A percentile compares a stretch with the other conserved stretches of the same genome.
Evolutionary conservation across 2,888 invertebrate genomes (phyloP).

Genomic region (Petrolisthes manimaculis): DNA sequence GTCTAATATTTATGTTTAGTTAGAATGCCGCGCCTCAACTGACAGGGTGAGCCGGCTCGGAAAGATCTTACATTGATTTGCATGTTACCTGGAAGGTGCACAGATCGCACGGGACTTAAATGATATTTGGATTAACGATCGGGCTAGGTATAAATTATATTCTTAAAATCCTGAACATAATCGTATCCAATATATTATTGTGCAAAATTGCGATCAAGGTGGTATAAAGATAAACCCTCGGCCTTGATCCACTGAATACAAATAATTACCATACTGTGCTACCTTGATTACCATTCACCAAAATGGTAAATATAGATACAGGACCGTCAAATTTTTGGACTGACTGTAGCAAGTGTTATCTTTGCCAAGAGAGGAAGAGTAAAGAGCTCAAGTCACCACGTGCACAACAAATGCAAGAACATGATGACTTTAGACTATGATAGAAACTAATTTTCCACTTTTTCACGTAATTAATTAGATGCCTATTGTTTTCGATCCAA

Average conservation of each 20-base stretch:
- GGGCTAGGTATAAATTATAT: no score
- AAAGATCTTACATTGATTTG: background rate
- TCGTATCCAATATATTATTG: no score
- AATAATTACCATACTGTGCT: slow-evolving; percentile 14
- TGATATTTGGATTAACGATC: background rate
- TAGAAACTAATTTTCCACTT: slow-evolving; percentile 14
- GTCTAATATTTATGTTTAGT: background rate
- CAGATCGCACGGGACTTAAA: slow-evolving; percentile 5
- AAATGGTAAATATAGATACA: background rate
- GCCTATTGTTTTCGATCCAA: slow-evolving; percentile 18
- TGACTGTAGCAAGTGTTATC: slow-evolving; percentile 30
- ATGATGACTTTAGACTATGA: slow-evolving; percentile 14
- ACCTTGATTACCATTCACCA: slow-evolving; percentile 6
- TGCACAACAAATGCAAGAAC: background rate
- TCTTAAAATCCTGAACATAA: no score
- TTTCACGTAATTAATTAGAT: slow-evolving; percentile 3
- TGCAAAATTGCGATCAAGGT: no score
- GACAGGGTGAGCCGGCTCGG: background rate
- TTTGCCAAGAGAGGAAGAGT: slow-evolving; percentile 14
- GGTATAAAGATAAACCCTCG: no score
- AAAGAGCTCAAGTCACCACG: slow-evolving; percentile 25
- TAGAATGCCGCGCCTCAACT: background rate
- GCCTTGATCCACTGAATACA: slow-evolving; percentile 15
- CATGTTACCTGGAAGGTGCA: background rate
- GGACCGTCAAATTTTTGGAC: background rate